Conservation (phyloP, 2,797 vertebrate genomes). For the Catharus ustulatus region DNA sequence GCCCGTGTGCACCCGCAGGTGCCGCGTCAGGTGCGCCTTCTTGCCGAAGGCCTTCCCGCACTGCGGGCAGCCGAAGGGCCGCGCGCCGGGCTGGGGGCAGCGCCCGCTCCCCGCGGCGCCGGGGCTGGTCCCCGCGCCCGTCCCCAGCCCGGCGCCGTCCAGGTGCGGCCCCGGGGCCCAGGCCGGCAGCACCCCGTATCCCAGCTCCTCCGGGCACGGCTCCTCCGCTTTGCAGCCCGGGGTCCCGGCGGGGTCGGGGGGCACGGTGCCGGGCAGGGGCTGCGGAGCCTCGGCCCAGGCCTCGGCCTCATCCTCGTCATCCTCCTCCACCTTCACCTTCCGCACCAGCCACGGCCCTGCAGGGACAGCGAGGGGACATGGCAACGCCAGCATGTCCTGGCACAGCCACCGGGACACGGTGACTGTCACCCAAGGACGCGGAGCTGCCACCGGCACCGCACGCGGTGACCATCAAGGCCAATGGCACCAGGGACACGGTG, state of each 20-base stretch:
- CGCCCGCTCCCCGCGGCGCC: no score
- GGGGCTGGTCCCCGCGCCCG: not conserved
- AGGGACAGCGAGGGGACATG: not conserved
- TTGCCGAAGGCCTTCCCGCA: slow-evolving; percentile 76
- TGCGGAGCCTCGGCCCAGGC: not conserved
- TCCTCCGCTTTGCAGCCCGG: not conserved
- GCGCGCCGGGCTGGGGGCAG: not conserved
- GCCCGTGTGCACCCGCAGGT: slow-evolving; percentile 74
- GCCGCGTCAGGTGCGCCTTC: slow-evolving; percentile 76
- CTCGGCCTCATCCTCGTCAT: slow-evolving; percentile 39
- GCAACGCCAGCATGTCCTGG: not conserved
- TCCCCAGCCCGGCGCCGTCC: not conserved
- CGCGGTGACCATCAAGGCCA: not conserved
- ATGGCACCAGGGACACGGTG: not conserved
- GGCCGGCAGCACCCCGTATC: not conserved
- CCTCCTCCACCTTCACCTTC: slow-evolving; percentile 43
- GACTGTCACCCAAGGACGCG: not conserved
- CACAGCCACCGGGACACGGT: not conserved
- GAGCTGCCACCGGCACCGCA: not conserved
- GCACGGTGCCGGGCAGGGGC: not conserved
- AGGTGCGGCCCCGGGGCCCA: not conserved
- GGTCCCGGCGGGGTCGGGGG: accelerated
- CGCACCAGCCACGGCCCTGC: slow-evolving; percentile 38
- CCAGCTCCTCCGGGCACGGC: not conserved
- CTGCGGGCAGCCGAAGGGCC: slow-evolving; percentile 69